Base-by-base conservation (phyloP, 1,140 invertebrate species). In the Bombus confusus region DNA sequence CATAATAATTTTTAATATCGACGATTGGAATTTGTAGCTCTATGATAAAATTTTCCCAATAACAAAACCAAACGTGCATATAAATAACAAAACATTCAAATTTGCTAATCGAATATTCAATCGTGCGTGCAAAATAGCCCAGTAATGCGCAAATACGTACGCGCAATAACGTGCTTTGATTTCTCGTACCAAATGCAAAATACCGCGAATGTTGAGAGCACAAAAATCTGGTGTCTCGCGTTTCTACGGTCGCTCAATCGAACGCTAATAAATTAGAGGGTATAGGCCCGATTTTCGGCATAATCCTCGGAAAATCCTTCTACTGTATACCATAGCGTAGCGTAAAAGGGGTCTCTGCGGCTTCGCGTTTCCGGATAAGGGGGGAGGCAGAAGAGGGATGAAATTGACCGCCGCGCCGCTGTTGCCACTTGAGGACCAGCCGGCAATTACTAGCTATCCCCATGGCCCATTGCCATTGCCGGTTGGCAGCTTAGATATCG, bases 381-480 rank as follows among this genome's bases (percentile, higher is more conserved):
- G 75, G 80, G 47, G 18, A 62, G 64, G 78, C 57, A 64, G 75
- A 57, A 64, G 64, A 72, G 84, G 91, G 85, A 85, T 89, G 91
- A 91, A 91, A 92, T 92, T 92, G 91, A 92, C 91, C 91, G 86
- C 66, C 86, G 89, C 91, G 84, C 66, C 87, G 89, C 87, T 90
- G 90, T 90, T 92, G 91, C 87, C 91, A 92, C 91, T 92, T 90
- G 90, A 92, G 87, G 83, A 92, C 90, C 91, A 83, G 76, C 82
- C 87, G 85, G 87, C 87, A 92, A 92, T 91, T 92, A 92, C 91
- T 78, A 89, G 84, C 83, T 73, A 90, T 92, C 91, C 89, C 89
- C 88, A 92, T 89, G 91, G 91, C 88, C 90, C 90, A 88, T 92
- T 92, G 91, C 91, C 91, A 92, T 89, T 86, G 88, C 87, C 74